These are phyloP conservation scores for Okamejei kenojei DNA, from an alignment of 2,797 vertebrate species.

Conservation along the genomic window DNA sequence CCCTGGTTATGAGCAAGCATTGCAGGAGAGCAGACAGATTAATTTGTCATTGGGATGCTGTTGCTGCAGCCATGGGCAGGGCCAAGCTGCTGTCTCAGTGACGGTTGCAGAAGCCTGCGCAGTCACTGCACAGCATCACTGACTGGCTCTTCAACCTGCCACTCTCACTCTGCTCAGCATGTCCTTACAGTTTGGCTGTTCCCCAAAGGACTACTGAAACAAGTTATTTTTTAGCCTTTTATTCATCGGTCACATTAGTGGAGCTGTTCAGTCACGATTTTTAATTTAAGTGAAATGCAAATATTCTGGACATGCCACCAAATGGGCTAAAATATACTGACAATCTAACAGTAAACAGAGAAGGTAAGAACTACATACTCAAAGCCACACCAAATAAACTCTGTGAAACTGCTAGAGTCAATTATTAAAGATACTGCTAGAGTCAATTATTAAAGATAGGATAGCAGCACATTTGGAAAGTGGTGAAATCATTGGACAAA, in stretches of 20 bases:
- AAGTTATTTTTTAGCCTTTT: not conserved
- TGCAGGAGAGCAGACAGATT: conserved; percentile 62
- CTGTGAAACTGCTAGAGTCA: no score
- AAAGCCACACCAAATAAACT: not conserved
- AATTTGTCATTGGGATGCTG: conserved; percentile 49
- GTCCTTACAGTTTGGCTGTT: not conserved
- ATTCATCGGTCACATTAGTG: not conserved
- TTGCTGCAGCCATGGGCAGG: conserved; percentile 46
- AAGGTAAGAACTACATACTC: not conserved
- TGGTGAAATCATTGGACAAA: no score
- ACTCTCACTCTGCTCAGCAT: not conserved
- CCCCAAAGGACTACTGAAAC: not conserved
- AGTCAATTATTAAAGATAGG: no score
- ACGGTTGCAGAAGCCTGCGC: conserved; percentile 44
- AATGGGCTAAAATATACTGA: not conserved
- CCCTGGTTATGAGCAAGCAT: conserved; percentile 50
- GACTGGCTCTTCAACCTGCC: conserved; percentile 36
- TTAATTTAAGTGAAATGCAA: not conserved
- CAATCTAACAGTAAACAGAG: not conserved
- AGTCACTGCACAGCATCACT: conserved; percentile 42
- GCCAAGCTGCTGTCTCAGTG: conserved; percentile 59
- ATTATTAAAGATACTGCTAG: no score
- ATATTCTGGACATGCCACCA: not conserved
- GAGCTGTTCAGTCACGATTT: not conserved
- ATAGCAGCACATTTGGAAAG: no score